Evolutionary conservation across 2,113 vertebrate species (phyloP).

Genomic region (Dipodomys spectabilis): DNA sequence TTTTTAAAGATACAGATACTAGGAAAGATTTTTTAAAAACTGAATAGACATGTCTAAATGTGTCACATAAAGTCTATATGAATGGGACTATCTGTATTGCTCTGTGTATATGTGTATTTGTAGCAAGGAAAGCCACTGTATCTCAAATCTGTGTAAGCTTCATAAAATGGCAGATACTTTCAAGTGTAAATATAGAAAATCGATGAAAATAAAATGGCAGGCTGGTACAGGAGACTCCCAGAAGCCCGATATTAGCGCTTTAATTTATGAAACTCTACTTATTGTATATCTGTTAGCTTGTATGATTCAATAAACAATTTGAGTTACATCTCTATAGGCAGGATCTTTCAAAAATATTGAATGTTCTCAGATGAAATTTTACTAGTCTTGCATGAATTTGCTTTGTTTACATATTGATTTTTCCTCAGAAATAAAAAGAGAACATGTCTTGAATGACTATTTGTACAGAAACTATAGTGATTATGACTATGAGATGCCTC

Average conservation of each 20-base stretch:
- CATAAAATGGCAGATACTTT: conserved; percentile 32
- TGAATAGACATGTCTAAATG: neutral
- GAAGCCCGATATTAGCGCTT: conserved; percentile 33
- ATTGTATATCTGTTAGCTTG: conserved; percentile 15
- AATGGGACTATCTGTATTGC: neutral
- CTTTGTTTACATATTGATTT: conserved; percentile 52
- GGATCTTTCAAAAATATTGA: conserved; percentile 54
- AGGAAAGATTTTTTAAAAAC: neutral
- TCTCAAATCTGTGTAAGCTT: neutral
- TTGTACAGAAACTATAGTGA: conserved; percentile 14
- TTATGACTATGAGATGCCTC: neutral
- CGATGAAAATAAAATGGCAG: conserved; percentile 31
- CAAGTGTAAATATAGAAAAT: conserved; percentile 24
- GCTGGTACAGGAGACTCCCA: neutral
- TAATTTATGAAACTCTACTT: conserved; percentile 48
- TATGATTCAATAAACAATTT: conserved; percentile 55
- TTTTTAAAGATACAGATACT: neutral
- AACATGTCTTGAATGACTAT: neutral
- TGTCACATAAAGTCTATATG: neutral
- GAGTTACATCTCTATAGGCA: conserved; percentile 12
- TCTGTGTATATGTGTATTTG: neutral
- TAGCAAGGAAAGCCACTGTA: neutral
- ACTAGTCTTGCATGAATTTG: conserved; percentile 4
- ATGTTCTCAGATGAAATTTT: conserved; percentile 50
- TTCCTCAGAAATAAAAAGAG: conserved; percentile 53